Base-by-base conservation (phyloP, 2,797 vertebrate genomes). In the Betta splendens region DNA sequence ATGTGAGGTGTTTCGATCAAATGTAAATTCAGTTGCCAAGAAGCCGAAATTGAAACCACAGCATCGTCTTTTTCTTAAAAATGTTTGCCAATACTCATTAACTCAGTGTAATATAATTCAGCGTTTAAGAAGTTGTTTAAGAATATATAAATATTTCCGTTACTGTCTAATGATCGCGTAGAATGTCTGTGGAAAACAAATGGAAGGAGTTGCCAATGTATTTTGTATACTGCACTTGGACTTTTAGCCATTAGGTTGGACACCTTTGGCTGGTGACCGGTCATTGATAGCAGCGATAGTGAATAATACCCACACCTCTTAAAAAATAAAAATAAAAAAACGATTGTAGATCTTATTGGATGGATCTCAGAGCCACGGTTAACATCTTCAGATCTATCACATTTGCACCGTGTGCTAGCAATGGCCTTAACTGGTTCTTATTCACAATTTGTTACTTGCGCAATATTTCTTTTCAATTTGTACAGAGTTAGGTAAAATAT, bases 401-500 rank as follows among this genome's bases (percentile, higher is more conserved):
- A 82, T 52, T n/a, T 31, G 72, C 87, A 86, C 81, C 64, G 83
- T 91, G 92, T 89, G 93, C 93, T 93, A 89, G 92, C 90, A 90
- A 92, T 93, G 92, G 95, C 94, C 95, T 97, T 96, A 94, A 92
- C 91, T 92, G 90, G 85, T 85, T 89, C 81, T 75, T 86, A 82
- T 77, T 92, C 88, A 91, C 93, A 89, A 85, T 96, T 94, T 94
- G 94, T 96, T 95, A 95, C 92, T 96, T 94, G 93, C 94, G 92
- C 93, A 94, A 94, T 91, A 93, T 90, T 93, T 87, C 93, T 95
- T 96, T 95, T 94, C 91, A 91, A 93, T 97, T 96, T 98, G 94
- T 97, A 98, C 94, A 95, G 93, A 95, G 93, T 94, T 96, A 94
- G 93, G 94, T 86, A 95, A 94, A 90, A 91, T 95, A 95, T 95